Evolutionary conservation across 2,797 vertebrate genomes (phyloP), one percentile per base, ranked within the genome.

Genomic region (Acrocephalus scirpaceus): DNA sequence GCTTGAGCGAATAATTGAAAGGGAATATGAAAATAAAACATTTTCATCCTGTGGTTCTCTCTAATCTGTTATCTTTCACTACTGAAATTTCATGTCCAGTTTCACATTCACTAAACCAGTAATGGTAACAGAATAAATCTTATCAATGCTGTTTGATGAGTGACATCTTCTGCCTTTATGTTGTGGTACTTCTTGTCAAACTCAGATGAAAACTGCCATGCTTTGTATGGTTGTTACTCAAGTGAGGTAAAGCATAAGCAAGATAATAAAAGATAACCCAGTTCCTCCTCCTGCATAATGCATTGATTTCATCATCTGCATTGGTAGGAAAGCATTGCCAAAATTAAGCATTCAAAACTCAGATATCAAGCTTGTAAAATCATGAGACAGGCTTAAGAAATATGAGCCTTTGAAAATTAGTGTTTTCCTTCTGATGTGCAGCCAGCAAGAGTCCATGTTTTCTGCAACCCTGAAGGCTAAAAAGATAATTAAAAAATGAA

Each of bases 401-500:
- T 72, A 78, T 1, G 19, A 80, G 32, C 26, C 32, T 66, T 51
- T 91, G 66, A 92, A 94, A 96, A 89, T 73, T 23, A 47, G 16
- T 57, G 60, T 76, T 95, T 86, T 84, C 20, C 14, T 87, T 84
- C 56, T 94, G 76, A n/a, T 72, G n/a, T 75, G 62, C 34, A 89
- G 84, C 80, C 89, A 95, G 36, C n/a, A 82, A 50, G 8, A 75
- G 20, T 34, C 56, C 62, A 70, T 66, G 57, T 73, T 73, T 84
- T 70, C 77, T 84, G 26, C 54, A 88, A 84, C 44, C 20, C 61
- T 45, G 20, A 93, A 83, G 38, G 54, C 60, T 88, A 78, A 93
- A 95, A 92, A 22, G 30, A 69, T 67, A 3, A 62, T 88, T 96
- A 94, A 75, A 78, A 94, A 86, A 93, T 84, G 62, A 92, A 94